Evolutionary conservation across 2,888 invertebrate species (phyloP), one percentile per base, ranked within the genome.

Genomic region (Meiosimyza decipiens): DNA sequence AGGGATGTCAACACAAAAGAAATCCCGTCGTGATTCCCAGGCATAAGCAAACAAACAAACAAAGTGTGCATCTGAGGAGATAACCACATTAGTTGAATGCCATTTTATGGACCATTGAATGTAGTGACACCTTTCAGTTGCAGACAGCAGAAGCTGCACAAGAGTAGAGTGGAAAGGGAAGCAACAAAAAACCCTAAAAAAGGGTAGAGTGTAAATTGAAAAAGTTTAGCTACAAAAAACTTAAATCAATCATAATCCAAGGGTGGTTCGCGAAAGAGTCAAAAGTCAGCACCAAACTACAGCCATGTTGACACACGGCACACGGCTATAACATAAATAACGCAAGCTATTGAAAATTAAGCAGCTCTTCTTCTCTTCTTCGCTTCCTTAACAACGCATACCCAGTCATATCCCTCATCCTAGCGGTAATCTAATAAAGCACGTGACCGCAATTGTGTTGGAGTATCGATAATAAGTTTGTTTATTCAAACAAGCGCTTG

Each of bases 71-170:
- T 82, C 80, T 80, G 81, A 81, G 82, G 76, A 84, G 85, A 85
- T 85, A 84, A 84, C 83, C 80, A 83, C 80, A 83, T 76, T 77
- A 79, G 79, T 66, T 77, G 77, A 79, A 83, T 81, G 82, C 83
- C 84, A 86, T 86, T 87, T 87, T 86, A 87, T 86, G 84, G 86
- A 82, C 86, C 85, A 87, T 87, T 87, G 86, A 86, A 83, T 83
- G 76, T 74, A 73, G 74, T 75, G 71, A 81, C 84, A 84, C 84
- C 84, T 83, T 81, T 84, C 84, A 84, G 63, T 71, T 72, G 74
- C 79, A 79, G 79, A 73, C 77, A 54, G n/a, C 62, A 18, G 1
- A 40, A 40, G 9, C 12, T 40, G 16, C 33, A 13, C 9, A 60
- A 13, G 60, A 33, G 12, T 12, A 13, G 15, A 5, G 15, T 22